Conservation (phyloP, 2,113 vertebrate genomes). For the Catharus fuscescens region DNA sequence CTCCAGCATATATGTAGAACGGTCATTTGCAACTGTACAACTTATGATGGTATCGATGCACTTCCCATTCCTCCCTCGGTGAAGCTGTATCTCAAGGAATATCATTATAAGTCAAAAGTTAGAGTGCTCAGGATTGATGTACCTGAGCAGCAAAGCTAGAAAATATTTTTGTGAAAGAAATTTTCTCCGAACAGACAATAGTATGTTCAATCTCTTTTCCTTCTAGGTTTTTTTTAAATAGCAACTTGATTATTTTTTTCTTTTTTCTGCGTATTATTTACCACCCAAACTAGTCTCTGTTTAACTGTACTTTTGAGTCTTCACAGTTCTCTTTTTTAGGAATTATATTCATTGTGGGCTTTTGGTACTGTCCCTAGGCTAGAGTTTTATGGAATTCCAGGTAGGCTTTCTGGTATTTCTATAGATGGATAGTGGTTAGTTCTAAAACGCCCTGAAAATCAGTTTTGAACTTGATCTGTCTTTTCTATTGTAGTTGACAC, state of each 20-base stretch:
- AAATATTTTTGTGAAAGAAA: conserved; percentile 39
- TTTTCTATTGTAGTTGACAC: conserved; percentile 70
- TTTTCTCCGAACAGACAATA: neutral
- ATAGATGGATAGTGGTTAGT: conserved; percentile 51
- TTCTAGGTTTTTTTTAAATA: neutral
- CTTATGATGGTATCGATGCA: conserved; percentile 86
- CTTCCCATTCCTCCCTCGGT: conserved; percentile 88
- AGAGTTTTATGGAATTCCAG: conserved; percentile 45
- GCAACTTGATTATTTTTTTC: neutral
- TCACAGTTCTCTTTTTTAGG: conserved; percentile 48
- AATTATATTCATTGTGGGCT: conserved; percentile 20
- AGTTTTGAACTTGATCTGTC: conserved; percentile 55
- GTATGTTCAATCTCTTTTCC: neutral
- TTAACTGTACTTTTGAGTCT: conserved; percentile 53
- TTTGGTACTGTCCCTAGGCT: conserved; percentile 46
- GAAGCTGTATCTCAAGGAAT: conserved; percentile 92
- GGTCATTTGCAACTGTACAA: conserved; percentile 90
- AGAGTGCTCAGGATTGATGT: conserved; percentile 80
- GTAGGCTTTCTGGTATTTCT: conserved; percentile 53
- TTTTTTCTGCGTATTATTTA: conserved; percentile 28
- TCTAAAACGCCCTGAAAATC: conserved; percentile 14
- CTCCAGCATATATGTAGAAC: conserved; percentile 93
- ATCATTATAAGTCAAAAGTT: conserved; percentile 90
- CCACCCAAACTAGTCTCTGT: neutral
- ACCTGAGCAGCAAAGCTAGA: conserved; percentile 73